These are phyloP conservation scores for Spisula subtruncata DNA, from an alignment of 2,888 invertebrate genomes.

Conservation along the genomic window DNA sequence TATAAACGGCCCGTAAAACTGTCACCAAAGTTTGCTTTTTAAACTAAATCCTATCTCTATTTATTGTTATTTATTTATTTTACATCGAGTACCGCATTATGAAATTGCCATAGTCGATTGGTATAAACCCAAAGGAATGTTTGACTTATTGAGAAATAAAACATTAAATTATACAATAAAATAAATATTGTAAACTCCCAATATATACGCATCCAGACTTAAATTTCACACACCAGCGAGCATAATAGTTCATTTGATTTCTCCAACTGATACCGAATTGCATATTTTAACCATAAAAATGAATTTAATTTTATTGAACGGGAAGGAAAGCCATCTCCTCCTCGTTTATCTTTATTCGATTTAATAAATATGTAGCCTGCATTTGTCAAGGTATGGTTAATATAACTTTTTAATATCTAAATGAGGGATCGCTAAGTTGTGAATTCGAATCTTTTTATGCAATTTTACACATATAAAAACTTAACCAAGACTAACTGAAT, in stretches of 20 bases:
- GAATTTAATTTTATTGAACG: constrained; percentile 28
- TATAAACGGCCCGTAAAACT: constrained; percentile 32
- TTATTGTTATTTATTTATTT: constrained; percentile 41
- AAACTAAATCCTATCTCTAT: constrained; percentile 22
- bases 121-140: constrained; percentile 26
- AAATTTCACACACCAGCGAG: neutral
- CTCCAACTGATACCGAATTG: neutral
- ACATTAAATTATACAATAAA: constrained; percentile 28
- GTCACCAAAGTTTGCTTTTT: constrained; percentile 16
- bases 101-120: constrained; percentile 38
- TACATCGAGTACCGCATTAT: constrained; percentile 23
- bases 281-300: constrained; percentile 9
- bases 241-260: constrained; percentile 25
- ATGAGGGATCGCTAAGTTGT: neutral
- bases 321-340: constrained; percentile 15
- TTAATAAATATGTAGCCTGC: neutral
- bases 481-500: no score
- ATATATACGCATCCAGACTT: neutral
- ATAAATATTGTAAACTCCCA: constrained; percentile 5
- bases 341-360: constrained; percentile 13
- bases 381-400: constrained; percentile 10
- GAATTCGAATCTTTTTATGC: neutral
- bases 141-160: constrained; percentile 23
- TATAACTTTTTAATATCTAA: neutral
- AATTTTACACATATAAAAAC: neutral